Percentiles rank a stretch among this genome's conserved stretches.
Evolutionary conservation across 2,797 vertebrate genomes (phyloP).

Genomic region (Ctenopoma multispine): DNA sequence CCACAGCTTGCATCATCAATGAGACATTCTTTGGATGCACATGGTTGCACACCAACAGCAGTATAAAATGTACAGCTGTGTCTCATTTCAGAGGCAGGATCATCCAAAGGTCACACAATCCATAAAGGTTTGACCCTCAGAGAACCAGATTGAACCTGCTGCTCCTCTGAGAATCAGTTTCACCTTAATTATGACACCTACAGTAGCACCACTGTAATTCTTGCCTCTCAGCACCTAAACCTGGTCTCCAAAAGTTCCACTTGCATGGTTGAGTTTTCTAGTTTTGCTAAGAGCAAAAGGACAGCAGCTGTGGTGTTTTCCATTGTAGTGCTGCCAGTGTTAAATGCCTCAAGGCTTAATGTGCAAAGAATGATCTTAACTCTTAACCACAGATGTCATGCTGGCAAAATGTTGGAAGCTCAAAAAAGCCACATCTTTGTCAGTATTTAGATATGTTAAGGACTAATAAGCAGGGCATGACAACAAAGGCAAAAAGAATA

Average conservation of each 20-base stretch:
- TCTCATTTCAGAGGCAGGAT: conserved; percentile 16
- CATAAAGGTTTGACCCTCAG: background rate
- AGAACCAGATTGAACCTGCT: background rate
- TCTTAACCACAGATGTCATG: background rate
- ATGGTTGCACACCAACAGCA: conserved; percentile 31
- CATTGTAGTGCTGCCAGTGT: background rate
- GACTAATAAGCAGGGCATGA: too few relatives aligned
- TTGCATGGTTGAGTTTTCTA: conserved; percentile 14
- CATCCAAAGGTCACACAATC: background rate
- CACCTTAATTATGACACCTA: background rate
- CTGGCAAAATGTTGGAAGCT: background rate
- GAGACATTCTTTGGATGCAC: conserved; percentile 12
- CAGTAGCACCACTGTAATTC: background rate
- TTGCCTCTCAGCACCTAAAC: background rate
- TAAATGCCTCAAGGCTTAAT: conserved; percentile 8
- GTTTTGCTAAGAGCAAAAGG: conserved; percentile 22
- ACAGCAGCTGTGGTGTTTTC: conserved; percentile 29
- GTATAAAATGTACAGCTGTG: conserved; percentile 36
- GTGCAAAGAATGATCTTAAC: background rate
- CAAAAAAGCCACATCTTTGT: background rate
- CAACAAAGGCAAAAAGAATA: too few relatives aligned
- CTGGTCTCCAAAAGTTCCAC: background rate
- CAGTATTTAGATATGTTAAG: background rate
- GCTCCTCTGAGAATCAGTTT: background rate
- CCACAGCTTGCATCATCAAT: conserved; percentile 35